Evolutionary conservation across 2,113 vertebrate genomes (phyloP).

Genomic region (Heterotis niloticus): DNA sequence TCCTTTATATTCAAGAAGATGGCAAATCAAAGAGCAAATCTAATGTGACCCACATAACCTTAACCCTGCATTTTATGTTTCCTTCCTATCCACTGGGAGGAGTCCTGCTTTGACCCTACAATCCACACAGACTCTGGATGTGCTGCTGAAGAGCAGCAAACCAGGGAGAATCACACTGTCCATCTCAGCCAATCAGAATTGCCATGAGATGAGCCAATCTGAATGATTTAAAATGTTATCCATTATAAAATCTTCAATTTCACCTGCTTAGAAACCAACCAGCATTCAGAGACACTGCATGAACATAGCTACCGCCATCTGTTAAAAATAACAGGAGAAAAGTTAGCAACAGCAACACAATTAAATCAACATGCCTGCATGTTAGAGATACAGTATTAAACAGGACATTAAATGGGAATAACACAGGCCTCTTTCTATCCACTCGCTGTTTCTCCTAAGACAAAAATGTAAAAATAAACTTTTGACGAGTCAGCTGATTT

Average conservation of each 20-base stretch:
- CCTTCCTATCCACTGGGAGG: not conserved
- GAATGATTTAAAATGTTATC: not conserved
- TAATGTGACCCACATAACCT: not conserved
- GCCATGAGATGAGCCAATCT: not conserved
- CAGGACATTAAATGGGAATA: constrained; percentile 34
- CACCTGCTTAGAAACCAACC: constrained; percentile 57
- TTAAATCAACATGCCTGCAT: constrained; percentile 80
- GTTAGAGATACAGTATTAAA: constrained; percentile 62
- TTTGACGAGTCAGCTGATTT: constrained; percentile 36
- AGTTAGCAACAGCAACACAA: constrained; percentile 29
- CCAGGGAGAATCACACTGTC: not conserved
- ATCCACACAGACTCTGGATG: not conserved
- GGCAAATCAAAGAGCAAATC: not conserved
- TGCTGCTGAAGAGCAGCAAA: not conserved
- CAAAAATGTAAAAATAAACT: constrained; percentile 49
- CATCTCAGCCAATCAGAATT: not conserved
- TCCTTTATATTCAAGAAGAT: not conserved
- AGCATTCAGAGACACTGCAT: constrained; percentile 55
- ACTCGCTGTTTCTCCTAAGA: constrained; percentile 47
- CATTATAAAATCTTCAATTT: constrained; percentile 15
- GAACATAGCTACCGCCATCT: constrained; percentile 51
- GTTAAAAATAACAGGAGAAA: constrained; percentile 43
- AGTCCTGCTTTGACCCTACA: not conserved
- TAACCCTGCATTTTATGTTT: not conserved
- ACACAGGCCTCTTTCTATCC: constrained; percentile 47